These are phyloP conservation scores for Bostrychus sinensis DNA, from an alignment of 2,113 vertebrate species.

Conservation along the genomic window DNA sequence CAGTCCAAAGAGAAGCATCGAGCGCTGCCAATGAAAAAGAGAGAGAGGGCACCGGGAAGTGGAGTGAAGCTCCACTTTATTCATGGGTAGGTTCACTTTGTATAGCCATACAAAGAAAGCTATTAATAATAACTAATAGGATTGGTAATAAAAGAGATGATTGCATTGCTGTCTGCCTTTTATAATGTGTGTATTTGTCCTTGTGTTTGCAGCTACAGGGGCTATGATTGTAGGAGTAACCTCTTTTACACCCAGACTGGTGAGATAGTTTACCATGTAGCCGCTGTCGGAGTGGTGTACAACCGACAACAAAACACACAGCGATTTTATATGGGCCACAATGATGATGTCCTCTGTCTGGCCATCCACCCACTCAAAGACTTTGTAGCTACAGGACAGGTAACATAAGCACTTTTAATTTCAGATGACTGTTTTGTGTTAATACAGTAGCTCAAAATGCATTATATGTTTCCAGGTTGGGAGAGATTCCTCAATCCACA, in stretches of 20 bases:
- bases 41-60: constrained; percentile 87
- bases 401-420: constrained; percentile 50
- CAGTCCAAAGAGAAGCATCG: constrained; percentile 95
- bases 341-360: constrained; percentile 96
- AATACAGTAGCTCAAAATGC: not conserved
- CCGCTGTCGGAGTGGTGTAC: constrained; percentile 95
- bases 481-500: constrained; percentile 91
- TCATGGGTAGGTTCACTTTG: constrained; percentile 83
- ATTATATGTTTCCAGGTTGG: constrained; percentile 84
- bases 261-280: constrained; percentile 97
- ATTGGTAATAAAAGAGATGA: not conserved
- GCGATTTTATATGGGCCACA: constrained; percentile 94
- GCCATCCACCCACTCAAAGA: constrained; percentile 96
- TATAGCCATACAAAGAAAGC: not conserved
- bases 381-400: constrained; percentile 98
- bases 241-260: constrained; percentile 98
- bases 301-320: constrained; percentile 98
- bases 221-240: constrained; percentile 97
- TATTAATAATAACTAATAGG: not conserved
- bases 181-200: not conserved
- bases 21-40: constrained; percentile 88
- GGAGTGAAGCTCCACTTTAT: constrained; percentile 95
- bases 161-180: not conserved
- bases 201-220: constrained; percentile 87
- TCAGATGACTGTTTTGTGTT: not conserved